Evolutionary conservation across 2,888 invertebrate species (phyloP).

Genomic region (Brachypterus glaber): DNA sequence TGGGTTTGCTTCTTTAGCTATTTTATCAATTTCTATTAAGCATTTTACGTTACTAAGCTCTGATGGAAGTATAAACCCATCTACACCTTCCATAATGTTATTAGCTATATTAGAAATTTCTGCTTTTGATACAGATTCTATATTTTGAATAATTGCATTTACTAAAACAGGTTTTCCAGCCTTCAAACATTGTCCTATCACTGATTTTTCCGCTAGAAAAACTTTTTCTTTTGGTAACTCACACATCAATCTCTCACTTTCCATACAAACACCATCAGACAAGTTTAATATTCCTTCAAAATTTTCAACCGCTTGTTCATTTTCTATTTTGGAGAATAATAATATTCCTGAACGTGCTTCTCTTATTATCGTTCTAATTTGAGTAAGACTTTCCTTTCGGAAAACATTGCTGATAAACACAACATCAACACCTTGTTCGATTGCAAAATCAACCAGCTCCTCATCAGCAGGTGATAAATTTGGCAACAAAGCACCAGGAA

Average conservation of each 20-base stretch:
- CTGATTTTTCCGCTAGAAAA: slow-evolving; percentile 78
- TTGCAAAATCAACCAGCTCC: slow-evolving; percentile 48
- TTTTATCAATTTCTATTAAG: slow-evolving; percentile 62
- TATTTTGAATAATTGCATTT: slow-evolving; percentile 18
- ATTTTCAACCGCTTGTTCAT: slow-evolving; percentile 64
- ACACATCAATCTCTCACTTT: slow-evolving; percentile 73
- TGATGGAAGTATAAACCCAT: slow-evolving; percentile 78
- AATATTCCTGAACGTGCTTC: no score
- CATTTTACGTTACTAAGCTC: slow-evolving; percentile 68
- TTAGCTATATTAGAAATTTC: slow-evolving; percentile 89
- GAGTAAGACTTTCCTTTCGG: slow-evolving; percentile 54
- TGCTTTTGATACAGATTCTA: slow-evolving; percentile 53
- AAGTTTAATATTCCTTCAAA: slow-evolving; percentile 68
- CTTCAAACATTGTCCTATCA: slow-evolving; percentile 75
- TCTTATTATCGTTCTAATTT: no score
- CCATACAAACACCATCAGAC: slow-evolving; percentile 81
- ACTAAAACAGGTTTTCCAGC: slow-evolving; percentile 45
- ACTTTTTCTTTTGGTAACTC: slow-evolving; percentile 82
- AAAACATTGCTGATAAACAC: slow-evolving; percentile 57
- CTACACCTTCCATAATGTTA: slow-evolving; percentile 80
- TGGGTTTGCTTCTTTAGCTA: slow-evolving; percentile 77
- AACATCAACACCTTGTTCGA: slow-evolving; percentile 63
- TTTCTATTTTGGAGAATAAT: slow-evolving; percentile 77
- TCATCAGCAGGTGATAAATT: slow-evolving; percentile 41
- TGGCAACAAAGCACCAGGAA: slow-evolving; percentile 40